A percentile compares a stretch with the other conserved stretches of the same genome.
phyloP scores from a whole-genome alignment of 2,888 invertebrate genomes.

The Epinotia ramella region DNA sequence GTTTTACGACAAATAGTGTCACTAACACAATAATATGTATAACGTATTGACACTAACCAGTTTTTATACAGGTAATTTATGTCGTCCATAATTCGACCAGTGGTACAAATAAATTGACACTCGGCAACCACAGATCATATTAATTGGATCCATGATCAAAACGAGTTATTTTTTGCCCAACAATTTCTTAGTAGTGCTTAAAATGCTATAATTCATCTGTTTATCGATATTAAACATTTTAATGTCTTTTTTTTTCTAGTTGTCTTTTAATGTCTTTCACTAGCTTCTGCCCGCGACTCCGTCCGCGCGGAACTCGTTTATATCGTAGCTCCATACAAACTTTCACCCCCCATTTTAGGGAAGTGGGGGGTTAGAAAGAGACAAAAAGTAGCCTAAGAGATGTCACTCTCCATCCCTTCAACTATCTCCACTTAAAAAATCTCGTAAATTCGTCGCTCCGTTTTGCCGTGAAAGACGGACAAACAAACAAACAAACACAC shows the following conservation, averaged over 20 bases:
- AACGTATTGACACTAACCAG: slow-evolving; percentile 15
- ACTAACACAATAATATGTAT: slow-evolving; percentile 16
- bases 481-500: too few relatives aligned
- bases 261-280: too few relatives aligned
- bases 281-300: too few relatives aligned
- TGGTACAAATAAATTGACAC: slow-evolving; percentile 61
- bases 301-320: too few relatives aligned
- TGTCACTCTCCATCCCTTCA: too few relatives aligned
- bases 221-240: slow-evolving; percentile 26
- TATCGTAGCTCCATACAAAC: too few relatives aligned
- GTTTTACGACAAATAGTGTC: slow-evolving; percentile 5
- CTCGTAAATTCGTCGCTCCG: too few relatives aligned
- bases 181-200: slow-evolving; percentile 47
- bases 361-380: too few relatives aligned
- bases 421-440: too few relatives aligned
- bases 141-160: slow-evolving; percentile 45
- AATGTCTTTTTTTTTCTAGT: slow-evolving; percentile 29
- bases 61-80: slow-evolving; percentile 31
- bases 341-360: too few relatives aligned
- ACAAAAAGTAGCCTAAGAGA: too few relatives aligned
- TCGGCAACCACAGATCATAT: slow-evolving; percentile 51
- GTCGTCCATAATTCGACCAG: slow-evolving; percentile 58
- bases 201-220: slow-evolving; percentile 22
- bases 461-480: too few relatives aligned
- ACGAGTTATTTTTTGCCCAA: slow-evolving; percentile 42